phyloP scores from a whole-genome alignment of 30 jellyfish, hydroid and myxozoan species.

The Rhopilema esculentum region DNA sequence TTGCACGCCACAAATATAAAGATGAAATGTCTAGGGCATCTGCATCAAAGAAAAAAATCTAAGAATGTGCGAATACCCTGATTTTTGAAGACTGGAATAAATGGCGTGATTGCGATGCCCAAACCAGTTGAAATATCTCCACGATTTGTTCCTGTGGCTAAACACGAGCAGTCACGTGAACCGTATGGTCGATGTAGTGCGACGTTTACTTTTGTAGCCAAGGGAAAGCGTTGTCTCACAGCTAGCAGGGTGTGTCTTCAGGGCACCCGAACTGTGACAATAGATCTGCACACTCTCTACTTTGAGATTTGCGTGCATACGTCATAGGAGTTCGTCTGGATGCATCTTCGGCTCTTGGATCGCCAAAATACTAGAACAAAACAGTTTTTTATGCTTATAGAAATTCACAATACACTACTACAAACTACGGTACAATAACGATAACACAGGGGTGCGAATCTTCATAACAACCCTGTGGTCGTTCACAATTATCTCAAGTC shows the following conservation, averaged over 20 bases:
- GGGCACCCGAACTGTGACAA: conserved; percentile 89
- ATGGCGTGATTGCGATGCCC: neutral
- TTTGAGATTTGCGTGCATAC: conserved; percentile 83
- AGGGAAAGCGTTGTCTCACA: neutral
- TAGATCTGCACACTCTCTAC: conserved; percentile 80
- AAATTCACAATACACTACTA: no score
- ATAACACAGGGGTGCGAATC: no score
- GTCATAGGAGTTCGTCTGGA: conserved; percentile 82
- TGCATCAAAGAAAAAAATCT: neutral
- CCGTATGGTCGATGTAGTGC: no score
- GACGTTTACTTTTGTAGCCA: neutral
- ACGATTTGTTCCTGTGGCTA: neutral
- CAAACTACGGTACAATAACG: no score
- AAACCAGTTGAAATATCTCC: neutral
- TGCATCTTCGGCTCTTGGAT: conserved; percentile 91
- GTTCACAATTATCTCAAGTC: no score
- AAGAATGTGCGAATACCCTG: neutral
- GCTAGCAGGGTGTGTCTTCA: conserved; percentile 95
- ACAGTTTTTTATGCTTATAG: neutral
- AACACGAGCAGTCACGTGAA: no score
- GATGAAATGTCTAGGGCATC: neutral
- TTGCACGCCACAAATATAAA: neutral
- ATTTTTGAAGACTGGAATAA: neutral
- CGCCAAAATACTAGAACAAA: conserved; percentile 78
- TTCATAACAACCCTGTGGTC: no score